Conservation (phyloP, 2,797 vertebrate genomes). For the Serranus cabrilla region DNA sequence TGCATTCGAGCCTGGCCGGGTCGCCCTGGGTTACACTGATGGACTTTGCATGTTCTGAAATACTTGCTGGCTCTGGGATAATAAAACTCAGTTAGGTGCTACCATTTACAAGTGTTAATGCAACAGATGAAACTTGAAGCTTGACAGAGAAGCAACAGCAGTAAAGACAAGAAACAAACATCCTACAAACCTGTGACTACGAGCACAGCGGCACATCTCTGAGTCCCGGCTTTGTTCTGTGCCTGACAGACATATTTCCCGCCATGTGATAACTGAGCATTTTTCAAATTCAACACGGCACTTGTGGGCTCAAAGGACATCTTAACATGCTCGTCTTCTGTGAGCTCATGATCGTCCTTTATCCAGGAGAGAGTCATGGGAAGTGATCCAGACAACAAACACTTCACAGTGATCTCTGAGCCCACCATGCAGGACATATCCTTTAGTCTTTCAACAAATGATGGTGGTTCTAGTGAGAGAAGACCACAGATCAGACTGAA, state of each 20-base stretch:
- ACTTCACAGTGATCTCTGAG: conserved; percentile 91
- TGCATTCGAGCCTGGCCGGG: conserved; percentile 91
- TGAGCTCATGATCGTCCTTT: conserved; percentile 92
- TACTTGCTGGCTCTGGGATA: conserved; percentile 90
- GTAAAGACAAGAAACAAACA: conserved; percentile 28
- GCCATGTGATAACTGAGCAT: conserved; percentile 91
- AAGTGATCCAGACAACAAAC: conserved; percentile 91
- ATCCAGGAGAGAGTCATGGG: conserved; percentile 94
- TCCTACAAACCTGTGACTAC: conserved; percentile 93
- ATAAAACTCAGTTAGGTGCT: conserved; percentile 33
- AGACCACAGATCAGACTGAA: conserved; percentile 65
- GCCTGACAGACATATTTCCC: conserved; percentile 95
- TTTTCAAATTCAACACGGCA: conserved; percentile 90
- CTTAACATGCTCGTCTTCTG: conserved; percentile 91
- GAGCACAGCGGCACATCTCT: conserved; percentile 91
- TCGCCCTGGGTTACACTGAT: conserved; percentile 91
- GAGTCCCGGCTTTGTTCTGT: conserved; percentile 94
- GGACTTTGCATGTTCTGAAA: conserved; percentile 90
- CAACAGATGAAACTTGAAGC: conserved; percentile 38
- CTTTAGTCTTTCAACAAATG: conserved; percentile 92
- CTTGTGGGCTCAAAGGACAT: conserved; percentile 91
- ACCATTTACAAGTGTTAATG: neutral
- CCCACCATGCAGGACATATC: conserved; percentile 90
- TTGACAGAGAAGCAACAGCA: conserved; percentile 40
- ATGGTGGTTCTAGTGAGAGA: conserved; percentile 90